Percentiles rank a stretch among this genome's conserved stretches.
Conservation (phyloP, 2,797 vertebrate genomes). For the Lerista edwardsae region DNA sequence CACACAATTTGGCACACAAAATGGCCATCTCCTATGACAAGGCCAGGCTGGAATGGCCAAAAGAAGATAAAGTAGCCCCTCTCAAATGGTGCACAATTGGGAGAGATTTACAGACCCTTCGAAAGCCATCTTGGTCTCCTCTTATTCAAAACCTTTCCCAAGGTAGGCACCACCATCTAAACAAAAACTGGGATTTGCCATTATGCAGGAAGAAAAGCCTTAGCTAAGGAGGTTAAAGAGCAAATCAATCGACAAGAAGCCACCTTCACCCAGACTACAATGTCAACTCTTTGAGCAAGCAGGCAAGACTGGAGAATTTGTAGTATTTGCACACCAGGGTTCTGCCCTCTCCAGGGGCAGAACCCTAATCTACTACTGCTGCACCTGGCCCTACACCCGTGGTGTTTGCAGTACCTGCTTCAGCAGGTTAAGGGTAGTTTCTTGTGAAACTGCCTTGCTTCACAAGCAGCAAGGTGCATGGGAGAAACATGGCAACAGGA, state of each 20-base stretch:
- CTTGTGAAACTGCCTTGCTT: not conserved
- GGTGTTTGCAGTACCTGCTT: constrained; percentile 5
- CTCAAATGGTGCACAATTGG: not conserved
- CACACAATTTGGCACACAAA: not conserved
- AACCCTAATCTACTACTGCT: not conserved
- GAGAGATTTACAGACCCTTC: not conserved
- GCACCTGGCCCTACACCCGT: not conserved
- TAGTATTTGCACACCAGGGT: constrained; percentile 29
- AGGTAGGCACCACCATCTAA: not conserved
- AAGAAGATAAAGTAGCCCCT: not conserved
- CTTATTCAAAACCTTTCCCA: not conserved
- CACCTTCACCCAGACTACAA: not conserved
- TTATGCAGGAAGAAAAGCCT: not conserved
- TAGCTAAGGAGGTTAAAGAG: constrained; percentile 1
- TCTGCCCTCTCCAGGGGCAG: constrained; percentile 46
- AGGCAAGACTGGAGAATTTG: constrained; percentile 23
- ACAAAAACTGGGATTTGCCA: not conserved
- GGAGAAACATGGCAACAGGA: not conserved
- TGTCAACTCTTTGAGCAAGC: constrained; percentile 1
- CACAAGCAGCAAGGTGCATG: not conserved
- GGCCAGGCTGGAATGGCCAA: not conserved
- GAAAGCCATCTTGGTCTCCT: not conserved
- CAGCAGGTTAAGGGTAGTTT: not conserved
- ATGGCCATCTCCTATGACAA: not conserved
- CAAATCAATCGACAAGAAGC: not conserved